Percentiles rank a stretch among this genome's conserved stretches.
phyloP scores from a whole-genome alignment of 1,140 invertebrate genomes.

The Heliconius congener region DNA sequence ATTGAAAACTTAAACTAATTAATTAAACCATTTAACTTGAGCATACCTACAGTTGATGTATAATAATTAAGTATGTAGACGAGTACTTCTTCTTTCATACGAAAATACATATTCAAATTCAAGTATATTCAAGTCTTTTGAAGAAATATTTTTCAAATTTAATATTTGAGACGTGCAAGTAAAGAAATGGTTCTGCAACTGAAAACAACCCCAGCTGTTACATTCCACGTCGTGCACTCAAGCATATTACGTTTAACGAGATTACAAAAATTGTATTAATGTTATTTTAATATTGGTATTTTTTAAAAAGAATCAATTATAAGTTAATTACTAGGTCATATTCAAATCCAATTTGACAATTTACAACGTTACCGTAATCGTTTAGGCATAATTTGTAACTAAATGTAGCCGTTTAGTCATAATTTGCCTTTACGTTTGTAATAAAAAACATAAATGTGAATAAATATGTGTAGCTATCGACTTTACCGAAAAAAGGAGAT shows the following conservation, averaged over 20 bases:
- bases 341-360: not conserved
- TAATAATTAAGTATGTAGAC: not conserved
- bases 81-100: not conserved
- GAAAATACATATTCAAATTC: not conserved
- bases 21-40: too few relatives aligned
- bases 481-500: too few relatives aligned
- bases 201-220: not conserved
- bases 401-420: too few relatives aligned
- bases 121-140: not conserved
- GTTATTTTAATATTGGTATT: not conserved
- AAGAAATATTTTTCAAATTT: not conserved
- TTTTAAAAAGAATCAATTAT: not conserved
- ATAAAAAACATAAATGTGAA: too few relatives aligned
- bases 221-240: not conserved
- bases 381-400: too few relatives aligned
- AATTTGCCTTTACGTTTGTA: too few relatives aligned
- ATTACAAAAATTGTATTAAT: not conserved
- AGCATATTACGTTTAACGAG: not conserved
- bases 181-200: not conserved
- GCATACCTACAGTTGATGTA: too few relatives aligned
- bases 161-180: not conserved
- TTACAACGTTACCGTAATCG: not conserved
- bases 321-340: not conserved
- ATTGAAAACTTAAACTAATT: too few relatives aligned
- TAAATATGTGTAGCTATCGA: too few relatives aligned